Evolutionary conservation across 2,797 vertebrate genomes (phyloP).

Genomic region (Sebastes glaucus): DNA sequence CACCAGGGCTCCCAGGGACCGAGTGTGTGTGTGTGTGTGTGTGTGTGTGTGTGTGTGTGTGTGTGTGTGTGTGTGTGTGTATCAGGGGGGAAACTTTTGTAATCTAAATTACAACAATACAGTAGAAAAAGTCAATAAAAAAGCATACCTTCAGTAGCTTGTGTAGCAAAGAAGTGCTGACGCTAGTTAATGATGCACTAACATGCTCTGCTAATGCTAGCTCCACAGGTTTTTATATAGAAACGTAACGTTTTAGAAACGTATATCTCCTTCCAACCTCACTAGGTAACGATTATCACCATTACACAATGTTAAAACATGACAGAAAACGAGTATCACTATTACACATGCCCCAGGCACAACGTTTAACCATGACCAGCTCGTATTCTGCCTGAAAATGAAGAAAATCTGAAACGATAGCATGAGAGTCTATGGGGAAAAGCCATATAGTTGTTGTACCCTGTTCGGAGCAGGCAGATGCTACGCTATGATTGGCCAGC

Average conservation of each 20-base stretch:
- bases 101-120: conserved; percentile 14
- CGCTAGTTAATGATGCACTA: too few relatives aligned
- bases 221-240: too few relatives aligned
- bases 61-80: conserved; percentile 13
- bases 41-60: too few relatives aligned
- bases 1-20: background rate
- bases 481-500: too few relatives aligned
- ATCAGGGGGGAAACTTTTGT: background rate
- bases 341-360: background rate
- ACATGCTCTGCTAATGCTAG: too few relatives aligned
- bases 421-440: background rate
- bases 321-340: background rate
- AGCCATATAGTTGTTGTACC: background rate
- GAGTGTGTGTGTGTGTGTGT: conserved; percentile 8
- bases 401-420: background rate
- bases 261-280: too few relatives aligned
- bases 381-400: too few relatives aligned
- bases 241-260: too few relatives aligned
- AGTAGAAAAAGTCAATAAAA: conserved; percentile 16
- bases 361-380: background rate
- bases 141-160: background rate
- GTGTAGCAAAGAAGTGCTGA: too few relatives aligned
- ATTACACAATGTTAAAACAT: background rate
- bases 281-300: background rate
- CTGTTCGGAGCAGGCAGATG: too few relatives aligned